Evolutionary conservation across 1,140 invertebrate species (phyloP), one percentile per base, ranked within the genome.

Genomic region (Campoletis sonorensis): DNA sequence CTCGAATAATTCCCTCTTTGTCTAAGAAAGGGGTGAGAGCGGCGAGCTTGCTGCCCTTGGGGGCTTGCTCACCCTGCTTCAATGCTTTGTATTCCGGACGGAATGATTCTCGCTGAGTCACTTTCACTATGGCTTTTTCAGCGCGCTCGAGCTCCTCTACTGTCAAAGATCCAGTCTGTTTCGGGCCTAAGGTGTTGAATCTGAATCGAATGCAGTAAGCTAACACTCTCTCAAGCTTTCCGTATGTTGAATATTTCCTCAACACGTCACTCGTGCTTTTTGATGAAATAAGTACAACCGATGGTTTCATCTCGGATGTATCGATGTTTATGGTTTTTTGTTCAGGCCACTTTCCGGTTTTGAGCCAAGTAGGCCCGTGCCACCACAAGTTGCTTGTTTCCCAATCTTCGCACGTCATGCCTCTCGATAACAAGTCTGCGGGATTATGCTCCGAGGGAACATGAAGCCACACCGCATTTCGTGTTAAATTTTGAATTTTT

Each of bases 361-460:
- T 3, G 4, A 64, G 61, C 23, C 61, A 64, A 4, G 27, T 16
- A 3, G 61, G 61, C 1, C 61, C 61, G 18, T 64, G 23, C 61
- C 23, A 64, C 61, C 23, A 27, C 10, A 64, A 16, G 8, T 64
- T 15, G 23, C 23, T 64, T n/a, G 1, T 26, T 27, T 64, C 11
- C 23, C 61, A 64, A 4, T 64, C 10, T 27, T 27, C 61, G 13
- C 27, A 4, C 1, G 61, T 27, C 11, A 64, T 26, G 1, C 61
- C 61, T 4, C 61, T 27, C 0, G 61, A 64, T 64, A 64, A 7
- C 18, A 64, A 64, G 27, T 64, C 23, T 7, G 61, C 61, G 0
- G 61, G 61, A 11, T 64, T 64, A 0, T 92, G 91, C 16, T 92
- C 80, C 0, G 91, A 92, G 64, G 90, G 80, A 26, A 91, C 81